Conservation (phyloP, 2,113 vertebrate species). For the Maccullochella peelii region DNA sequence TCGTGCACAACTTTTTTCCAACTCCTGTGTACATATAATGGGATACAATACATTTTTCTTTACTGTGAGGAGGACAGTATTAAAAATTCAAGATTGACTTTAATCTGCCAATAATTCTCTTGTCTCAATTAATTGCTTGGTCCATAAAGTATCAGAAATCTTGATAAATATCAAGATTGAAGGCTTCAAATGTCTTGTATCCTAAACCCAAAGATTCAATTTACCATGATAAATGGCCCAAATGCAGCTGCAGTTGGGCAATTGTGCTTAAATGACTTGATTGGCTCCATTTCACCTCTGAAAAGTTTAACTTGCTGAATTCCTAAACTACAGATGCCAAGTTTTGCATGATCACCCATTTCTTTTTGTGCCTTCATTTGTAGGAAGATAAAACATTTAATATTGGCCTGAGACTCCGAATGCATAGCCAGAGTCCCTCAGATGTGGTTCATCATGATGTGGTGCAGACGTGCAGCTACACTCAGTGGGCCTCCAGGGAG, state of each 20-base stretch:
- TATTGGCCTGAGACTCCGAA: conserved; percentile 66
- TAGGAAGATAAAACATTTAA: conserved; percentile 69
- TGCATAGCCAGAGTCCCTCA: conserved; percentile 55
- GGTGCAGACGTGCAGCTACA: conserved; percentile 69
- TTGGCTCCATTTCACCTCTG: neutral
- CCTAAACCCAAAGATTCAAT: neutral
- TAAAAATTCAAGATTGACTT: too few species aligned
- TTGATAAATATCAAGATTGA: too few species aligned
- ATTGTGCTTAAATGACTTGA: too few species aligned
- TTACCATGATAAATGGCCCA: neutral
- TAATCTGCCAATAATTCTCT: neutral
- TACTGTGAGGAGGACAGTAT: too few species aligned
- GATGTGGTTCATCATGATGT: conserved; percentile 65
- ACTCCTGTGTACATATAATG: neutral
- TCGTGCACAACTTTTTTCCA: too few species aligned
- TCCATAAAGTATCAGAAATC: too few species aligned
- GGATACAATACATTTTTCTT: neutral
- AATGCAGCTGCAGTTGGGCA: neutral
- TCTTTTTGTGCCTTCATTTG: neutral
- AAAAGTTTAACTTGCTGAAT: neutral
- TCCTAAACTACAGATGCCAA: too few species aligned
- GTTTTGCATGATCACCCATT: too few species aligned
- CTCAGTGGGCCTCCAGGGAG: conserved; percentile 78
- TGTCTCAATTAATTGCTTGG: neutral
- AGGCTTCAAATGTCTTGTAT: neutral